Conservation (phyloP, 1,140 invertebrate species). For the Agraylea sexmaculata region DNA sequence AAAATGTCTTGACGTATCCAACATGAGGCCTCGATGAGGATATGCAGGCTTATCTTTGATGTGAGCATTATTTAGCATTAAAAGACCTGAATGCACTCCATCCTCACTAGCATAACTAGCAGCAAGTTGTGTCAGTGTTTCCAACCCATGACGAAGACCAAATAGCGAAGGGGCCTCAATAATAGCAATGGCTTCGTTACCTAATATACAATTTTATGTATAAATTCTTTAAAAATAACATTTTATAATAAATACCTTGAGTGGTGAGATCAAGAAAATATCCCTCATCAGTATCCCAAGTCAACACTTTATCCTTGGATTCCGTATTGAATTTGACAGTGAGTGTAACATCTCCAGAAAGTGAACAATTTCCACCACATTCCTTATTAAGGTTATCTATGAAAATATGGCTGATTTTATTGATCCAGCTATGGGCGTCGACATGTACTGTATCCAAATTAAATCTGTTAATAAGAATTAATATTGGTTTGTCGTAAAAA, state of each 20-base stretch:
- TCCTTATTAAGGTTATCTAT: conserved; percentile 40
- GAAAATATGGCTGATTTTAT: conserved; percentile 41
- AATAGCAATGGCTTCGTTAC: conserved; percentile 38
- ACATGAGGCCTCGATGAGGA: conserved; percentile 55
- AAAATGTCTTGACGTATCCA: conserved; percentile 70
- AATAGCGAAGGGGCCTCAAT: conserved; percentile 55
- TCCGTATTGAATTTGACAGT: conserved; percentile 40
- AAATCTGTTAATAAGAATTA: conserved; percentile 31
- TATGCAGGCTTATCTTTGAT: conserved; percentile 60
- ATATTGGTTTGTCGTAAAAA: conserved; percentile 7
- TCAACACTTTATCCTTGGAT: conserved; percentile 35
- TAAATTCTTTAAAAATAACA: neutral
- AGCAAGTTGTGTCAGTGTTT: conserved; percentile 60
- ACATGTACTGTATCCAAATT: conserved; percentile 38
- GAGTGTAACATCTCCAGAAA: conserved; percentile 36
- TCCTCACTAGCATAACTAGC: conserved; percentile 30
- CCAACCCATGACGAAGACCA: conserved; percentile 62
- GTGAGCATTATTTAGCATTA: conserved; percentile 27
- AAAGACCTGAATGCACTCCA: conserved; percentile 21
- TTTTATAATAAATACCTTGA: conserved; percentile 31
- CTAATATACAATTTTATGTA: conserved; percentile 25
- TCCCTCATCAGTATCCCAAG: conserved; percentile 52
- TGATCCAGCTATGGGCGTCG: conserved; percentile 34
- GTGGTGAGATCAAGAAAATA: conserved; percentile 46
- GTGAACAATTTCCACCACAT: conserved; percentile 42